These are phyloP conservation scores for Tipula helvola DNA, from an alignment of 2,888 invertebrate genomes.

Conservation along the genomic window DNA sequence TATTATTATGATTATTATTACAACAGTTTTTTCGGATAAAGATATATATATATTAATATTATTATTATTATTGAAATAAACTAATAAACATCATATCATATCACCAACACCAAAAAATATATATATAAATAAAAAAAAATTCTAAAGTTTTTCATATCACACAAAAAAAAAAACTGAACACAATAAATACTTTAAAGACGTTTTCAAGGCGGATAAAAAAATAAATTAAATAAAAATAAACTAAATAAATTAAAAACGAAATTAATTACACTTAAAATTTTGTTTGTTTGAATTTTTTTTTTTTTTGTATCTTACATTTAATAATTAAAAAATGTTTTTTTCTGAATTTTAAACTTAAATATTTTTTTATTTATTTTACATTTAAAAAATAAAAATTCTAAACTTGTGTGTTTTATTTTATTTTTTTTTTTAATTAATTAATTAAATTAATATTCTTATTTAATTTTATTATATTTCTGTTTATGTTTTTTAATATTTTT, in stretches of 20 bases:
- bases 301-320: neutral
- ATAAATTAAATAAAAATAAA: neutral
- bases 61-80: neutral
- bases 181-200: neutral
- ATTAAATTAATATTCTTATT: neutral
- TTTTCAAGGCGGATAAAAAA: neutral
- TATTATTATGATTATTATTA: slow-evolving; percentile 4
- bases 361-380: neutral
- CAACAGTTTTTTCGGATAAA: neutral
- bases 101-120: neutral
- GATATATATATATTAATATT: neutral
- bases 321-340: neutral
- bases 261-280: neutral
- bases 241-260: neutral
- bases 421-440: neutral
- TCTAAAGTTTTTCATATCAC: slow-evolving; percentile 4
- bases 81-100: slow-evolving; percentile 4
- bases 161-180: neutral
- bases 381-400: neutral
- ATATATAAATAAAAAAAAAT: neutral
- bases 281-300: neutral
- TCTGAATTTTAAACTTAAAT: neutral
- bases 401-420: neutral
- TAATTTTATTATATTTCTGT: neutral
- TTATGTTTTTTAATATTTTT: neutral